Base-by-base conservation (phyloP, 2,888 invertebrate species). In the Pristionchus mayeri region DNA sequence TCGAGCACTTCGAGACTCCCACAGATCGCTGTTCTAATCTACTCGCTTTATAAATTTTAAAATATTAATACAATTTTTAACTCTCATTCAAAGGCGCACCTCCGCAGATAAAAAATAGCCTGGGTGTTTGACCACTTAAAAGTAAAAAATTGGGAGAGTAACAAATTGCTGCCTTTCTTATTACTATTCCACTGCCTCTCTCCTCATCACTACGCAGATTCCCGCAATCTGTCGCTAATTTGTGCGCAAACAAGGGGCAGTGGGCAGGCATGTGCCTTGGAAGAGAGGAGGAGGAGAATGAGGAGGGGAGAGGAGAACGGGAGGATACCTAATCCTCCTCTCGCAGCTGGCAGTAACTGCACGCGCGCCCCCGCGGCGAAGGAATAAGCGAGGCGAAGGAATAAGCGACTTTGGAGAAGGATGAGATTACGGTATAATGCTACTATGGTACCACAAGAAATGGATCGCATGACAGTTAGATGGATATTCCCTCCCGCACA, bases 261-360 rank as follows among this genome's bases (percentile, higher is more conserved):
- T 9, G 75, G 24, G 44, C 75, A 21, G 9, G 18, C 37, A 76
- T 78, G 30, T 50, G 63, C 63, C n/a, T n/a, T 30, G 71, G 37
- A 78, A 48, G 48, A 30, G 4, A 37, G 30, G 76, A 24, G 37
- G 40, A n/a, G 50, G 44, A 11, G 79, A 80, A 21, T 44, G 30
- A 24, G 67, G 40, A 44, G 11, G 30, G 37, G 7, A 75, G 40
- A n/a, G 34, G 67, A 30, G 80, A 78, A n/a, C n/a, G 76, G 40
- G 57, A 71, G 40, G 67, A 81, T 52, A 75, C 78, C 76, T 63
- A 84, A 30, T 30, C 34, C n/a, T n/a, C n/a, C n/a, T n/a, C n/a
- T n/a, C 50, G 40, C 80, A 57, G 40, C 57, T 57, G 48, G 48
- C 78, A 54, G 4, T 54, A 80, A 40, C 37, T 13, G 50, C n/a